Evolutionary conservation across 2,797 vertebrate species (phyloP), one percentile per base, ranked within the genome.

Genomic region (Artibeus jamaicensis): DNA sequence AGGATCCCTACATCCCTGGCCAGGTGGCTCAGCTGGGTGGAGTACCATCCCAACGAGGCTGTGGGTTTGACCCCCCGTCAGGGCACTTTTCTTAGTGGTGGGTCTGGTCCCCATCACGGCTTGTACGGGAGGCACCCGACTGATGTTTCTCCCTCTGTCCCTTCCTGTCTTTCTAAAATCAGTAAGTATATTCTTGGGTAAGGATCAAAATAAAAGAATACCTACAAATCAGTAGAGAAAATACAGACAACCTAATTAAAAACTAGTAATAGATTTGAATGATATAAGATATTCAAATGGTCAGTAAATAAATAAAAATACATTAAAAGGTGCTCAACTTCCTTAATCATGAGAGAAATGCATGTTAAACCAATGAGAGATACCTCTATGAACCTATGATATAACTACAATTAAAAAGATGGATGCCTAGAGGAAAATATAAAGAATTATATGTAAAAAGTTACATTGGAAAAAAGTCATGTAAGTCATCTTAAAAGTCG

Each of bases 341-440:
- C 42, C 37, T 78, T 53, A 32, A 14, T 55, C n/a, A 65, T 39
- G 24, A 89, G 18, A 79, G 42, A 91, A 81, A 90, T 71, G 12
- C 22, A 59, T 34, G 84, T 34, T 53, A 83, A 90, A 74, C 11
- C 44, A 87, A 71, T 78, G 34, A 18, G 22, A 65, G 18, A 15
- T 42, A 79, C 6, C 44, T 34, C 62, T 84, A 68, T 1, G 48
- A n/a, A 79, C 1, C 26, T 70, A 55, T 34, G 14, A 37, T 24
- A 78, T 14, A 57, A 32, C 1, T 67, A 59, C 44, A 53, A 73
- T 68, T 18, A 79, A n/a, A n/a, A n/a, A n/a, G n/a, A n/a, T n/a
- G n/a, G n/a, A 91, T 93, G 48, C 10, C 19, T 77, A 71, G 42
- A 81, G 16, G 83, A 92, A 93, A 91, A 86, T 29, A 95, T 79